A percentile compares a stretch with the other conserved stretches of the same genome.
Evolutionary conservation across 1,140 invertebrate species (phyloP).

Genomic region (Cydia splendana): DNA sequence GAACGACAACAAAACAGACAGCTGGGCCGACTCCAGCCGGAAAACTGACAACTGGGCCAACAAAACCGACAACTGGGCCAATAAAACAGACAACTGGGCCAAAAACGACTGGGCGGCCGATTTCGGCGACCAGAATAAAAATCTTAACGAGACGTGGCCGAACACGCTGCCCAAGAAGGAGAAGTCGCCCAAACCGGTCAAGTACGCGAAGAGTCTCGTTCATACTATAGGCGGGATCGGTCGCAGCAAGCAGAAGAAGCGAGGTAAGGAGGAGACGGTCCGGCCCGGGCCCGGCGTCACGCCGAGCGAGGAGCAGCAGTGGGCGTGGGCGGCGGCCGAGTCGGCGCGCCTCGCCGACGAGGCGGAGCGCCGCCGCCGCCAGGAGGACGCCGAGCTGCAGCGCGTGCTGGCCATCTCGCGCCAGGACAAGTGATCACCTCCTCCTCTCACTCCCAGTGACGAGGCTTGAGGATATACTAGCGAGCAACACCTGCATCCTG

Average conservation of each 20-base stretch:
- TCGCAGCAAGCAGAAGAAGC: conserved; percentile 64
- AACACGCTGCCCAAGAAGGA: conserved; percentile 71
- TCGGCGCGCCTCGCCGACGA: conserved; percentile 76
- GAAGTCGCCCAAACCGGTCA: conserved; percentile 71
- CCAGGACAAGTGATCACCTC: conserved; percentile 59
- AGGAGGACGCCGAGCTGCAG: conserved; percentile 80
- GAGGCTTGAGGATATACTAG: too few species aligned
- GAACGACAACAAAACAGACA: conserved; percentile 44
- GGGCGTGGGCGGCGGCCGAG: conserved; percentile 82
- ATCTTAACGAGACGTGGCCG: conserved; percentile 71
- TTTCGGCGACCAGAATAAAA: conserved; percentile 59
- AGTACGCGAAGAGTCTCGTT: conserved; percentile 69
- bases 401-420: conserved; percentile 80
- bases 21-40: conserved; percentile 46
- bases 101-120: conserved; percentile 59
- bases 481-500: too few species aligned
- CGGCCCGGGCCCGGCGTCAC: conserved; percentile 41
- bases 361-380: conserved; percentile 66
- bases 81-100: conserved; percentile 41
- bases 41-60: conserved; percentile 64
- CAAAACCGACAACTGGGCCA: conserved; percentile 46
- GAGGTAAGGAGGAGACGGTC: conserved; percentile 44
- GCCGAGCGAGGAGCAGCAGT: conserved; percentile 79
- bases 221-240: conserved; percentile 73
- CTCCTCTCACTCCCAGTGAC: too few species aligned